Percentiles rank a stretch among this genome's conserved stretches.
These are phyloP conservation scores for Ammospiza nelsoni DNA, from an alignment of 2,113 vertebrate genomes.

Conservation along the genomic window DNA sequence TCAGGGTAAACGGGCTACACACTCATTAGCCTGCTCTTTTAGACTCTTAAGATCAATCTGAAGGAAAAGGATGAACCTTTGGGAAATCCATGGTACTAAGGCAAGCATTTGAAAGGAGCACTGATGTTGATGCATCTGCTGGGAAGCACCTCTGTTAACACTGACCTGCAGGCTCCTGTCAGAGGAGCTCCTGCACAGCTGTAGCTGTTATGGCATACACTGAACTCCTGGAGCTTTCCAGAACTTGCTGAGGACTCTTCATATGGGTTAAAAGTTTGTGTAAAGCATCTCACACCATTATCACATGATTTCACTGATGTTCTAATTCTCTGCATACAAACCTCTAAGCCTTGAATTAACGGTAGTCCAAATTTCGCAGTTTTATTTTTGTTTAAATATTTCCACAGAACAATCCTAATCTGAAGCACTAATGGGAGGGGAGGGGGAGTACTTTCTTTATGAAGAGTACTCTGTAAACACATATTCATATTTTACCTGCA, in stretches of 20 bases:
- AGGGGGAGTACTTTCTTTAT: background rate
- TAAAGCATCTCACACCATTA: background rate
- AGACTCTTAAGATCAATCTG: background rate
- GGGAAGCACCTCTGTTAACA: background rate
- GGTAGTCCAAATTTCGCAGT: rapidly evolving
- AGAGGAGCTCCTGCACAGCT: background rate
- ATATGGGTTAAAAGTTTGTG: background rate
- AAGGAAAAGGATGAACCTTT: background rate
- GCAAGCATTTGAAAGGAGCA: background rate
- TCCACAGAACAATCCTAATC: background rate
- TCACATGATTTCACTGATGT: background rate
- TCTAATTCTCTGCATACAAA: background rate
- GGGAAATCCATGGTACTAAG: background rate
- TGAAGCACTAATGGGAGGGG: background rate
- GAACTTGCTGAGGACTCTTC: background rate
- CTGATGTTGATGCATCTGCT: background rate
- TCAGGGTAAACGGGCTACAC: background rate
- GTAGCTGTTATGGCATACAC: background rate
- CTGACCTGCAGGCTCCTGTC: background rate
- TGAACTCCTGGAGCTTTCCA: background rate
- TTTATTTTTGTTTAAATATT: background rate
- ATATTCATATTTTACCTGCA: background rate
- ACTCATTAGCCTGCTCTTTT: background rate
- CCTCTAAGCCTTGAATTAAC: background rate
- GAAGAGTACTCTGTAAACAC: background rate